These are phyloP conservation scores for Lochmaea capreae DNA, from an alignment of 2,888 invertebrate species.

Conservation along the genomic window DNA sequence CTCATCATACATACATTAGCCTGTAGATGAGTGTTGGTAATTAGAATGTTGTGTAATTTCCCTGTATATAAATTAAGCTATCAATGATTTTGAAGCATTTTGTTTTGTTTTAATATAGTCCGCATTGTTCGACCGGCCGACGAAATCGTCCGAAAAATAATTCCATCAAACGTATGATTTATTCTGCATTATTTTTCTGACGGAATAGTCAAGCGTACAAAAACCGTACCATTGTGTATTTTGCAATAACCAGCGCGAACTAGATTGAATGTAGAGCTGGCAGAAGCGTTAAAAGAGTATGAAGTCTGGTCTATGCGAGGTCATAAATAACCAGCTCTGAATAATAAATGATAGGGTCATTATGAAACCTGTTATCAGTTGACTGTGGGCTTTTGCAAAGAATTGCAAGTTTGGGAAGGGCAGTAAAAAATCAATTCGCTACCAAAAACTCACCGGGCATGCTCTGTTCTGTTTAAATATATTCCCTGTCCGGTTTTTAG, in stretches of 20 bases:
- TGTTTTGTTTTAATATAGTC: neutral
- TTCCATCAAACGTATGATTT: conserved; percentile 38
- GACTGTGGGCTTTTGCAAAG: conserved; percentile 58
- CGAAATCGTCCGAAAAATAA: conserved; percentile 29
- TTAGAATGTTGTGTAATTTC: neutral
- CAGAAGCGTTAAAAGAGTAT: conserved; percentile 45
- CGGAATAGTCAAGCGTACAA: conserved; percentile 31
- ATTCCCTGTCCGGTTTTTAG: conserved; percentile 49
- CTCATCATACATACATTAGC: no score
- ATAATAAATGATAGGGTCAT: conserved; percentile 58
- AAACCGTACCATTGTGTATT: conserved; percentile 42
- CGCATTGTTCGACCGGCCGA: neutral
- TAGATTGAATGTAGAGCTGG: conserved; percentile 47
- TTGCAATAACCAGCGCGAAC: conserved; percentile 41
- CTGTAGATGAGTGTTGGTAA: no score
- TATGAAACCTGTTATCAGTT: conserved; percentile 59
- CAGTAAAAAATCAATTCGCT: conserved; percentile 60
- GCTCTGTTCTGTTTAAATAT: conserved; percentile 53
- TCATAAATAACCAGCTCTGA: conserved; percentile 56
- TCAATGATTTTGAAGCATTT: neutral
- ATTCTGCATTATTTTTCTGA: conserved; percentile 41
- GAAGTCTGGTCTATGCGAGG: conserved; percentile 53
- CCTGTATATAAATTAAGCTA: neutral
- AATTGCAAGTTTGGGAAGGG: conserved; percentile 60
- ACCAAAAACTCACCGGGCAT: conserved; percentile 53